A percentile compares a stretch with the other conserved stretches of the same genome.
Evolutionary conservation across 2,888 invertebrate species (phyloP).

Genomic region (Ennomos fuscantarius): DNA sequence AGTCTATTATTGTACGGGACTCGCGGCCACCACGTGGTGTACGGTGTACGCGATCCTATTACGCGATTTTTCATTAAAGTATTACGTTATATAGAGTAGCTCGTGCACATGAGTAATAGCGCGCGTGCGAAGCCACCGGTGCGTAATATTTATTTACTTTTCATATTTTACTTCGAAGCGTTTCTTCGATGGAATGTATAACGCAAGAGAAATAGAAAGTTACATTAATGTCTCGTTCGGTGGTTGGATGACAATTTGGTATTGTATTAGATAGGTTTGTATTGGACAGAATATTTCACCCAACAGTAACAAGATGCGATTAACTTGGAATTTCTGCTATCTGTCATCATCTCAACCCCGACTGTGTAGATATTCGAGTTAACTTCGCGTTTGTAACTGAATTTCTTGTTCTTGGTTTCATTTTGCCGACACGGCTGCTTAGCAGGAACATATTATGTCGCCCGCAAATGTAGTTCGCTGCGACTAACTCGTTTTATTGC

Average conservation of each 20-base stretch:
- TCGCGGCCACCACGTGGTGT: slow-evolving; percentile 50
- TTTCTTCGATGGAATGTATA: slow-evolving; percentile 16
- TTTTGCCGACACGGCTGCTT: slow-evolving; percentile 41
- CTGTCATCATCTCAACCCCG: slow-evolving; percentile 9
- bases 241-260: slow-evolving; percentile 6
- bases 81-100: slow-evolving; percentile 23
- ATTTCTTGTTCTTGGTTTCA: slow-evolving; percentile 36
- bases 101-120: slow-evolving; percentile 10
- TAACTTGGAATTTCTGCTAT: slow-evolving; percentile 10
- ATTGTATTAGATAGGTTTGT: not conserved
- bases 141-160: slow-evolving; percentile 26
- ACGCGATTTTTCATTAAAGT: slow-evolving; percentile 30
- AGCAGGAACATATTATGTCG: slow-evolving; percentile 43
- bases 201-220: slow-evolving; percentile 15
- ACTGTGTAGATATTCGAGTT: slow-evolving; percentile 20
- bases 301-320: not conserved
- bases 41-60: slow-evolving; percentile 34
- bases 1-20: slow-evolving; percentile 67
- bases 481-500: slow-evolving; percentile 50
- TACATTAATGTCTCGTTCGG: slow-evolving; percentile 1
- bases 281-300: not conserved
- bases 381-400: slow-evolving; percentile 23
- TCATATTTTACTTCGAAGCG: slow-evolving; percentile 1
- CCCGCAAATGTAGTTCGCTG: slow-evolving; percentile 46
- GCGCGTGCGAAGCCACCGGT: slow-evolving; percentile 13